Evolutionary conservation across 2,888 invertebrate genomes (phyloP).

Genomic region (Synanthedon myopaeformis): DNA sequence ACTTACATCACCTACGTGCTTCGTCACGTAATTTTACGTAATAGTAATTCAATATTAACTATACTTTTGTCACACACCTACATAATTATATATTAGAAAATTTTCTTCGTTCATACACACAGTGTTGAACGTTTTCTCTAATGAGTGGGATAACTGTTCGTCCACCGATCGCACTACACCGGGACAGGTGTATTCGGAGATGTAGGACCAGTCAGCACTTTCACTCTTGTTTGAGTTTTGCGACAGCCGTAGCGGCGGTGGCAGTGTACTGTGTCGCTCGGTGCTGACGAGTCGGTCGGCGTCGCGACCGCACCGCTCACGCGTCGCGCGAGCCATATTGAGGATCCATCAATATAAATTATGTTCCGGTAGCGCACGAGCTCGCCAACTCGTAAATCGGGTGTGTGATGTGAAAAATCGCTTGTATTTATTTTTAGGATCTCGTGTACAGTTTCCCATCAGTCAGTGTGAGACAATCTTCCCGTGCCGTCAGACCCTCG

Average conservation of each 20-base stretch:
- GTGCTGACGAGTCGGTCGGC: neutral
- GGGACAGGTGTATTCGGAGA: conserved; percentile 44
- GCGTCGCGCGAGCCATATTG: neutral
- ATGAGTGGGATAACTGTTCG: conserved; percentile 8
- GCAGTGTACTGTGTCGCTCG: neutral
- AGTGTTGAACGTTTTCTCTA: neutral
- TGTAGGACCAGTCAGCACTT: conserved; percentile 50
- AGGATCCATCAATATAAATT: neutral
- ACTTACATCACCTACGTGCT: too few relatives aligned
- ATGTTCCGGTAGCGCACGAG: neutral
- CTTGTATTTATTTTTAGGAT: neutral
- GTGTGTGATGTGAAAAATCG: neutral
- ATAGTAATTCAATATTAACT: neutral
- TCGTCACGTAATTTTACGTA: neutral
- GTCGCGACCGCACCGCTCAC: neutral
- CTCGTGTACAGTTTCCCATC: neutral
- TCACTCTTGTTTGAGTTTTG: conserved; percentile 48
- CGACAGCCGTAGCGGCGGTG: conserved; percentile 25
- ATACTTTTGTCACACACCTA: neutral
- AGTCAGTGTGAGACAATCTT: neutral
- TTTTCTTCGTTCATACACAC: neutral
- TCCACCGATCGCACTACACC: conserved; percentile 15
- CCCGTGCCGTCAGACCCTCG: neutral
- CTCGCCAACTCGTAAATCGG: neutral
- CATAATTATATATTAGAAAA: neutral